Conservation (phyloP, 2,888 invertebrate genomes). For the Nysson spinosus region DNA sequence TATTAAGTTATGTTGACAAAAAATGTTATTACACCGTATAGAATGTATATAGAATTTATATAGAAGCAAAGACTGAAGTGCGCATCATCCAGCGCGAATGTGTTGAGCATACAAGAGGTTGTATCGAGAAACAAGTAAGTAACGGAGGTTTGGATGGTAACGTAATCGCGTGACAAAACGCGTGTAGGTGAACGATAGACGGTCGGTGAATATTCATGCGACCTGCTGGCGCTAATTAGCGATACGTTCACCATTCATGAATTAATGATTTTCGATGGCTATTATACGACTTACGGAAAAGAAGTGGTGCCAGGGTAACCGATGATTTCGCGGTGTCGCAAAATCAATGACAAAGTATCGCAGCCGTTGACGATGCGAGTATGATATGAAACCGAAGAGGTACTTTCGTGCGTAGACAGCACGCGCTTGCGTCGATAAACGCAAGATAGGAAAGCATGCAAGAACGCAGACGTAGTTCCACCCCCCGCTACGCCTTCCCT, state of each 20-base stretch:
- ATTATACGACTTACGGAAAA: constrained; percentile 64
- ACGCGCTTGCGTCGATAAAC: constrained; percentile 60
- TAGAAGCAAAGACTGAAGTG: no score
- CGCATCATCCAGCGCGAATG: no score
- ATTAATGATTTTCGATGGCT: constrained; percentile 75
- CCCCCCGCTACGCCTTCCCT: constrained; percentile 47
- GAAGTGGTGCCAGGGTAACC: constrained; percentile 33
- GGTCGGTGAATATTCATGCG: constrained; percentile 73
- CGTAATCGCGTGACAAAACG: constrained; percentile 66
- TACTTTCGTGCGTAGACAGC: constrained; percentile 62
- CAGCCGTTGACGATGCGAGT: no score
- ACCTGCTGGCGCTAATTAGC: constrained; percentile 71
- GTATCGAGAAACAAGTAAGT: no score
- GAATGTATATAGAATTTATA: no score
- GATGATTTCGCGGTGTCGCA: no score
- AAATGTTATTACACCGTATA: no score
- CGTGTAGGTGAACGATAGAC: constrained; percentile 62
- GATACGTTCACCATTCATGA: constrained; percentile 75
- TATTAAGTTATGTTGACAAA: no score
- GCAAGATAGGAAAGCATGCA: constrained; percentile 49
- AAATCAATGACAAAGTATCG: no score
- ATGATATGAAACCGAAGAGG: no score
- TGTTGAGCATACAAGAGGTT: no score
- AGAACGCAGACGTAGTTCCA: constrained; percentile 60
- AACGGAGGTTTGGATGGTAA: no score